Conservation (phyloP, 2,113 vertebrate genomes). For the Parotia lawesii region DNA sequence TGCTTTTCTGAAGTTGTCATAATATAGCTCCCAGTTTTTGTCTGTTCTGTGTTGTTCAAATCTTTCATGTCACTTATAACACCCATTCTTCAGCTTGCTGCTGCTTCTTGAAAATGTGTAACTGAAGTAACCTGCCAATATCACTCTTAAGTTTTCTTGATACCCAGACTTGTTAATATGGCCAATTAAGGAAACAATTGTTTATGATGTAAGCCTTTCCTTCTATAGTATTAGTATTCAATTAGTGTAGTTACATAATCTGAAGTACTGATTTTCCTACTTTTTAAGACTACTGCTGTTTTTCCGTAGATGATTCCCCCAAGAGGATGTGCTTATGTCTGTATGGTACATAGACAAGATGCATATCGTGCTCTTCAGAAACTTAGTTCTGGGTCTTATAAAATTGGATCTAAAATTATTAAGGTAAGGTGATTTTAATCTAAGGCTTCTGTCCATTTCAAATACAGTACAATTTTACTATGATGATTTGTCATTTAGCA, state of each 20-base stretch:
- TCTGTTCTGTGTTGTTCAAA: not conserved
- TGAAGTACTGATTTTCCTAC: not conserved
- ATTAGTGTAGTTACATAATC: not conserved
- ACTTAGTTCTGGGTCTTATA: conserved; percentile 93
- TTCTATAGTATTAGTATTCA: not conserved
- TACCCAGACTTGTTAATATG: not conserved
- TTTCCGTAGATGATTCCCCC: conserved; percentile 93
- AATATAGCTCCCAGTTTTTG: not conserved
- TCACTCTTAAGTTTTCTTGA: not conserved
- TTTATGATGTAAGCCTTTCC: not conserved
- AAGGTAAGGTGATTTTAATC: conserved; percentile 77
- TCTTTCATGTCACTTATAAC: not conserved
- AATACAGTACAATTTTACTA: not conserved
- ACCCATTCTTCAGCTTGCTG: not conserved
- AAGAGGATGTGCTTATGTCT: conserved; percentile 96
- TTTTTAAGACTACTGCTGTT: not conserved
- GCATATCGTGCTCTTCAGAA: conserved; percentile 93
- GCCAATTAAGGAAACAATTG: not conserved
- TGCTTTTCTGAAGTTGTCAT: not conserved
- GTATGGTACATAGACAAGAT: conserved; percentile 98
- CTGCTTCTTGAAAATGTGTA: not conserved
- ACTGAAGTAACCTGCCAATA: not conserved
- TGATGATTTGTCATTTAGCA: not conserved
- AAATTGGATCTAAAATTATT: conserved; percentile 97
- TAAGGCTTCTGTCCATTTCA: not conserved